These are phyloP conservation scores for Aculops lycopersici DNA, from an alignment of 1,140 invertebrate genomes.

Conservation along the genomic window DNA sequence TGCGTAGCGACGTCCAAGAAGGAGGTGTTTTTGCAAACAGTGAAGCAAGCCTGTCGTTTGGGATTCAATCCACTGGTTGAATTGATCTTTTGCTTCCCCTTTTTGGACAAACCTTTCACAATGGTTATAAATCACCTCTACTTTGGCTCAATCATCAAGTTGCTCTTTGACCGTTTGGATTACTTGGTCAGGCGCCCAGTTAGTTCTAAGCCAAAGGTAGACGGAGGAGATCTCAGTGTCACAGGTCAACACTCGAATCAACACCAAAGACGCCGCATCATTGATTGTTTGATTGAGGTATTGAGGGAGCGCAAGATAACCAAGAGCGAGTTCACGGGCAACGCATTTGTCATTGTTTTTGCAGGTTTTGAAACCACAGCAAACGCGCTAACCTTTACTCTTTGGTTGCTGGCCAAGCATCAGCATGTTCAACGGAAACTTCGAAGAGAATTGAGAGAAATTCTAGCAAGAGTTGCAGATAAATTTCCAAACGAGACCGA, in stretches of 20 bases:
- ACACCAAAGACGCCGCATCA: background rate
- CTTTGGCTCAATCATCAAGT: background rate
- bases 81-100: background rate
- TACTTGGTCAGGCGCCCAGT: background rate
- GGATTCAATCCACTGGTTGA: background rate
- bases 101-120: background rate
- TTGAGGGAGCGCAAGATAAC: constrained; percentile 1
- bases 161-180: background rate
- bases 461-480: background rate
- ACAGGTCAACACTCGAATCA: background rate
- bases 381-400: constrained; percentile 15
- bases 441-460: constrained; percentile 13
- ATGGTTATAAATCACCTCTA: background rate
- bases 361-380: constrained; percentile 20
- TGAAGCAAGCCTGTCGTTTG: background rate
- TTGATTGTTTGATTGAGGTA: background rate
- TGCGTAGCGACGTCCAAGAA: background rate
- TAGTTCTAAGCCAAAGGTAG: too few species aligned
- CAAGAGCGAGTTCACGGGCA: constrained; percentile 13
- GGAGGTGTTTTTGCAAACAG: background rate
- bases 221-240: too few species aligned
- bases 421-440: constrained; percentile 17
- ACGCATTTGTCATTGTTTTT: constrained; percentile 15
- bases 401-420: constrained; percentile 16
- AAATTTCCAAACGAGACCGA: background rate